Evolutionary conservation across 2,113 vertebrate genomes (phyloP), one percentile per base, ranked within the genome.

Genomic region (Myiozetetes cayanensis): DNA sequence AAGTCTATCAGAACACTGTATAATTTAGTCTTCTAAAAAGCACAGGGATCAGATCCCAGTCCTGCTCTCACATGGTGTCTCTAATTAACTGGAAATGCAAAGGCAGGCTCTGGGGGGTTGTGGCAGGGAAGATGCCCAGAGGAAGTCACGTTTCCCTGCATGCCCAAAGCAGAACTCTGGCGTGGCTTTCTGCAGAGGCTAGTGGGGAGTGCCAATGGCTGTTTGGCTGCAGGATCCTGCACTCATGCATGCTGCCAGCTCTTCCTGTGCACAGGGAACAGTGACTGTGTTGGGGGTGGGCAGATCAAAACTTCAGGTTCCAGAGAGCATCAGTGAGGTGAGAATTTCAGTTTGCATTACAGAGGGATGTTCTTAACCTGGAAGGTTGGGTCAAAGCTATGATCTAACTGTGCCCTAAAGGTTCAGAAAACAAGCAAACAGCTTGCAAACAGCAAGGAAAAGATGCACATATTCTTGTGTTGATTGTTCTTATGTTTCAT

Each of bases 231-330:
- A 66, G 56, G 27, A 71, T 27, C 18, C 12, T 49, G 20, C 6
- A 2, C 15, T 41, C 1, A 0, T 17, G 15, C 0, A 0, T 1
- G 4, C 43, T 87, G 62, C 46, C 78, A 80, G 20, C 50, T 59
- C 33, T 37, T 62, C 23, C 24, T 49, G 16, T 74, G 27, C 33
- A 16, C 56, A 25, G 17, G 27, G 15, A 8, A 73, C 15, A 56
- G 58, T 13, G 4, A 37, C 41, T 52, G 5, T 63, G 16, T 46
- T 13, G 2, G 5, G 43, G 50, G 74, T 0, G 1, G 8, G 44
- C n/a, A 41, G 33, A 22, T 72, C 53, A 87, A 78, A 91, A 21
- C 35, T 35, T 84, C 31, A 61, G 14, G 35, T 68, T 63, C 39
- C 33, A 28, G 56, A 63, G 35, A 81, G 19, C 33, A 31, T n/a